Base-by-base conservation (phyloP, 2,888 invertebrate species). In the Athripsodes cinereus region DNA sequence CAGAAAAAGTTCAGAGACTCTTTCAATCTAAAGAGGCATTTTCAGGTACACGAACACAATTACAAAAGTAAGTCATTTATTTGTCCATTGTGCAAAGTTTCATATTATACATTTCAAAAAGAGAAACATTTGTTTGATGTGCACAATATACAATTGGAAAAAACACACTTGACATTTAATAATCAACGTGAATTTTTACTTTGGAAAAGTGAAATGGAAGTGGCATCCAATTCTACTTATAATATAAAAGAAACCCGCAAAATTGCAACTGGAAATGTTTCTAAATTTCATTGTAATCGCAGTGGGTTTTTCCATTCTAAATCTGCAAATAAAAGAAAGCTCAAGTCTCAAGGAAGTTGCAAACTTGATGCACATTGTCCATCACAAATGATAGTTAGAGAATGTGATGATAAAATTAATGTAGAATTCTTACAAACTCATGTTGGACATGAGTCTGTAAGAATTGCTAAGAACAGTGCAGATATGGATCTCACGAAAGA, bases 1-100 rank as follows among this genome's bases (percentile, higher is more conserved):
- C 46, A 46, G 46, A 46, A 46, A 46, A 46, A 16, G 11, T 46
- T 46, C 46, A 46, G 46, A 46, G 46, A 46, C 18, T 11, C 5
- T 46, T 46, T 46, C 46, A 46, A 46, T 46, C 46, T 46, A 13
- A 46, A 46, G 46, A 11, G n/a, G 46, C 46, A 46, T 46, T 18
- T 46, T 11, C 8, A 46, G 46, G 46, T 18, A 18, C 46, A 46
- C 16, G 46, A 46, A 18, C 10, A 8, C 11, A 46, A 46, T 11
- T 18, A 18, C 16, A 46, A 46, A 46, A 46, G 16, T 13, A 46
- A 16, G 16, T 46, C 46, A 16, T 18, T 16, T 6, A 46, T 46
- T 46, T 46, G 46, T 16, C 46, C 46, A 46, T 46, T 46, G n/a
- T n/a, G n/a, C n/a, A n/a, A n/a, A n/a, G n/a, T n/a, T n/a, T n/a